These are phyloP conservation scores for Patagioenas fasciata DNA, from an alignment of 2,113 vertebrate genomes.

Conservation along the genomic window DNA sequence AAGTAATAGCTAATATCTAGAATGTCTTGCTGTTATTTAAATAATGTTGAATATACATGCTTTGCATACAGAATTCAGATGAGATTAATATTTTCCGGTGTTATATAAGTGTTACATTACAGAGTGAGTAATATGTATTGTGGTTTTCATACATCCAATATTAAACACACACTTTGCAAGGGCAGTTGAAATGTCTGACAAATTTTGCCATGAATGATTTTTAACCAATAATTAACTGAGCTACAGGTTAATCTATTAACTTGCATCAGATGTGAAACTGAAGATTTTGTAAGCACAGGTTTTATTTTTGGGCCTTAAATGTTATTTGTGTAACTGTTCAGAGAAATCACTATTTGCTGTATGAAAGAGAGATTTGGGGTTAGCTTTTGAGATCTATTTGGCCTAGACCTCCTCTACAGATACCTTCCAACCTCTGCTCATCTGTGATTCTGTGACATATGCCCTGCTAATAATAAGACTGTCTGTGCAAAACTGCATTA, in stretches of 20 bases:
- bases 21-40: background rate
- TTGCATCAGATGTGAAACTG: background rate
- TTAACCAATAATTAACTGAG: background rate
- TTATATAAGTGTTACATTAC: background rate
- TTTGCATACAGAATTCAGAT: background rate
- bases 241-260: background rate
- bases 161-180: background rate
- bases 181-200: background rate
- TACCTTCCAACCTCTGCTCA: background rate
- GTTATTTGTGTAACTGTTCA: background rate
- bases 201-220: background rate
- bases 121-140: background rate
- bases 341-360: background rate
- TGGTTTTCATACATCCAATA: background rate
- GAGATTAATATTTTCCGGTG: background rate
- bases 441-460: background rate
- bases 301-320: background rate
- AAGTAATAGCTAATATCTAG: background rate
- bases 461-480: background rate
- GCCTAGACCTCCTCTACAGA: background rate
- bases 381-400: background rate
- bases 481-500: background rate
- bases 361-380: background rate
- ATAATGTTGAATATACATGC: background rate
- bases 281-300: background rate